Percentiles rank a stretch among this genome's conserved stretches.
These are phyloP conservation scores for Lates calcarifer DNA, from an alignment of 2,113 vertebrate species.

Conservation along the genomic window DNA sequence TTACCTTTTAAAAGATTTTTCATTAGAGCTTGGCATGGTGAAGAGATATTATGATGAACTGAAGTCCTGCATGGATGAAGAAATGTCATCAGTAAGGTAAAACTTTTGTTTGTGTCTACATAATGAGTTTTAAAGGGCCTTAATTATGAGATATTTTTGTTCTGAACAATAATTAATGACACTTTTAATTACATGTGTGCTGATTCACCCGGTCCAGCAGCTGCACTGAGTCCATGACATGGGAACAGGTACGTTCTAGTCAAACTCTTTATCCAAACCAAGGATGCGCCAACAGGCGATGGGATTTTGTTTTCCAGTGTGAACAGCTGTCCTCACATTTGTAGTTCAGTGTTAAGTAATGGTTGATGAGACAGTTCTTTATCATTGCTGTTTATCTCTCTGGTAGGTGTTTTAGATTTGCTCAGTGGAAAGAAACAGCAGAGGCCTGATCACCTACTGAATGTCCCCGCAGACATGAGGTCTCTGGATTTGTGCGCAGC, in stretches of 20 bases:
- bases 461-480: neutral
- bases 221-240: too few relatives aligned
- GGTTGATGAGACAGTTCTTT: neutral
- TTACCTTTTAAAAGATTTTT: too few relatives aligned
- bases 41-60: slow-evolving; percentile 8
- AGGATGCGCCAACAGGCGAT: neutral
- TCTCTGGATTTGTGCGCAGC: too few relatives aligned
- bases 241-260: too few relatives aligned
- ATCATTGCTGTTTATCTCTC: neutral
- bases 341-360: too few relatives aligned
- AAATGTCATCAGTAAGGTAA: neutral
- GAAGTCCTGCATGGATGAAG: neutral
- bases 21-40: neutral
- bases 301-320: neutral
- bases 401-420: neutral
- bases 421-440: neutral
- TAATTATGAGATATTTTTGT: neutral
- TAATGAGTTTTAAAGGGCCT: neutral
- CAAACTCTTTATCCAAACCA: too few relatives aligned
- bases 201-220: neutral
- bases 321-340: neutral
- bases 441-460: neutral
- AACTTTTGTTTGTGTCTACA: neutral
- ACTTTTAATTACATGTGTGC: neutral
- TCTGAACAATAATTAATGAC: too few relatives aligned